phyloP scores from a whole-genome alignment of 2,888 invertebrate genomes.

The Dexiosoma caninum region DNA sequence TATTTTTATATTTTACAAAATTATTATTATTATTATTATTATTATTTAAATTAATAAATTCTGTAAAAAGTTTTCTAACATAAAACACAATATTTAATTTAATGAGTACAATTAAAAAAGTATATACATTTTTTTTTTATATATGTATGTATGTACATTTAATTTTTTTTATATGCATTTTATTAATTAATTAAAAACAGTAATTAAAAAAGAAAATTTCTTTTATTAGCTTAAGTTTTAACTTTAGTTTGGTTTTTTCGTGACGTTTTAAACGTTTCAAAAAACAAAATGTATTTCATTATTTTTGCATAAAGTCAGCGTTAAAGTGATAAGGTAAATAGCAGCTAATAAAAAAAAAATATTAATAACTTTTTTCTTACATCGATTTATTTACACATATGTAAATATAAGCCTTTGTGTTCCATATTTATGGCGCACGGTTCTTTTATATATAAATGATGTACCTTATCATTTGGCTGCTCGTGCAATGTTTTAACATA shows the following conservation, averaged over 20 bases:
- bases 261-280: constrained; percentile 27
- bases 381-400: too few species aligned
- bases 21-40: background rate
- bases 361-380: too few species aligned
- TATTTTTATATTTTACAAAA: constrained; percentile 44
- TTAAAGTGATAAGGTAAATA: too few species aligned
- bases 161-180: constrained; percentile 12
- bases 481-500: background rate
- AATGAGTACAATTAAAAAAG: constrained; percentile 39
- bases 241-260: background rate
- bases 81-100: constrained; percentile 25
- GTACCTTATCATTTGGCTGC: background rate
- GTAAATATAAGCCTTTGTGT: too few species aligned
- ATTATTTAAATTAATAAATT: constrained; percentile 7
- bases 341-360: too few species aligned
- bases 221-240: constrained; percentile 22
- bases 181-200: constrained; percentile 6
- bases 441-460: too few species aligned
- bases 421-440: too few species aligned
- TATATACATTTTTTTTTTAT: too few species aligned
- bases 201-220: constrained; percentile 15
- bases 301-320: background rate
- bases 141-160: too few species aligned
- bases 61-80: background rate
- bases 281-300: background rate